Base-by-base conservation (phyloP, 2,888 invertebrate species). In the Tethea ocularis region DNA sequence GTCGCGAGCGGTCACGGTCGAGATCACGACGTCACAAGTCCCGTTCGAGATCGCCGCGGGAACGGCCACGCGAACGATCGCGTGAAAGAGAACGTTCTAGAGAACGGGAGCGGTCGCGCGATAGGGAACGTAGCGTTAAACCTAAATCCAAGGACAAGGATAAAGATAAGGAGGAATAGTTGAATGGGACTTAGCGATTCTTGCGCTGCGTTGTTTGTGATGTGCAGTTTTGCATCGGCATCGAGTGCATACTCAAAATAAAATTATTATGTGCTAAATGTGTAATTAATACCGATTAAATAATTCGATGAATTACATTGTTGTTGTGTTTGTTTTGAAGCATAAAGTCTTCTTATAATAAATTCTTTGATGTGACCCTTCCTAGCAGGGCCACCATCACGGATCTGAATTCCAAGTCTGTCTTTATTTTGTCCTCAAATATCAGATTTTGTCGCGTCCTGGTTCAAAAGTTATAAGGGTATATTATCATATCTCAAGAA, bases 151-250 rank as follows among this genome's bases (percentile, higher is more conserved):
- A 91, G 69, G 88, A 89, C 17, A 95, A 97, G 76, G 95, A 96
- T 46, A 96, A 97, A 70, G 95, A 96, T 46, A 96, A 97, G 70
- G 96, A 96, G 63, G 96, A 96, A 46, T 96, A 90, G 87, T 60
- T 58, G 11, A 58, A 54, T 51, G 17, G 33, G 20, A 29, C 24
- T 29, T 7, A 15, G n/a, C 20, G 46, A 23, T 22, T 52, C 51
- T 51, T 51, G 26, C n/a, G 36, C n/a, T 54, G 51, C 52, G 51
- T 55, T 57, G 38, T 38, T 15, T 7, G 38, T 38, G 53, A 61
- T 62, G 56, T 57, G 56, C 23, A 29, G 20, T 46, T 53, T 57
- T 61, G 20, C 56, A 23, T 57, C 57, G 22, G 33, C n/a, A 23
- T 55, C 36, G 46, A 46, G 4, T 41, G 41, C 24, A 56, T 56